A percentile compares a stretch with the other conserved stretches of the same genome.
phyloP scores from a whole-genome alignment of 1,140 invertebrate species.

The Antheraea pernyi region DNA sequence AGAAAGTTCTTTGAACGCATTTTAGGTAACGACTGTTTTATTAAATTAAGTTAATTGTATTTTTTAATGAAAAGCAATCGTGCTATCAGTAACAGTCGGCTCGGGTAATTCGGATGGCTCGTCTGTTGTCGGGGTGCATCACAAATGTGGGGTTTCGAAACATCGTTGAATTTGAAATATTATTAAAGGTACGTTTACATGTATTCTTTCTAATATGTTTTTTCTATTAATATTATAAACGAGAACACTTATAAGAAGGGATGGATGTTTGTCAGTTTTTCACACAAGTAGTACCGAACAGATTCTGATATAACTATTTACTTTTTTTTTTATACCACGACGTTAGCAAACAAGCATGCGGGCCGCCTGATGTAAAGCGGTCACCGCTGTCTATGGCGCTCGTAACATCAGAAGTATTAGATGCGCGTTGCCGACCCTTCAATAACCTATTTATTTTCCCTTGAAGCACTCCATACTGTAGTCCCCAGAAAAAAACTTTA shows the following conservation, averaged over 20 bases:
- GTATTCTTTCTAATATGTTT: background rate
- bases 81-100: slow-evolving; percentile 5
- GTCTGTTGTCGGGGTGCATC: slow-evolving; percentile 22
- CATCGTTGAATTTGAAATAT: slow-evolving; percentile 1
- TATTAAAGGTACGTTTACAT: slow-evolving; percentile 18
- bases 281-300: no score
- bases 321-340: no score
- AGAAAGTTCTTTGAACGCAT: slow-evolving; percentile 3
- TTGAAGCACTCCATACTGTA: no score
- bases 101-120: slow-evolving; percentile 13
- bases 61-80: slow-evolving; percentile 16
- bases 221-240: background rate
- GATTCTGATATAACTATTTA: no score
- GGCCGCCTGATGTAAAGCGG: no score
- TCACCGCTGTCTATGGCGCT: no score
- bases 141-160: slow-evolving; percentile 12
- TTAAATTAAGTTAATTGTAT: slow-evolving; percentile 9
- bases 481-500: no score
- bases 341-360: no score
- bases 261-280: background rate
- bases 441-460: no score
- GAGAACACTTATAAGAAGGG: no score
- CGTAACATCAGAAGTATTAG: no score
- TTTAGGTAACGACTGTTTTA: slow-evolving; percentile 3
- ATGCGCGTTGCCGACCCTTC: no score